Conservation (phyloP, 1,140 invertebrate species). For the Trichonephila clavata region DNA sequence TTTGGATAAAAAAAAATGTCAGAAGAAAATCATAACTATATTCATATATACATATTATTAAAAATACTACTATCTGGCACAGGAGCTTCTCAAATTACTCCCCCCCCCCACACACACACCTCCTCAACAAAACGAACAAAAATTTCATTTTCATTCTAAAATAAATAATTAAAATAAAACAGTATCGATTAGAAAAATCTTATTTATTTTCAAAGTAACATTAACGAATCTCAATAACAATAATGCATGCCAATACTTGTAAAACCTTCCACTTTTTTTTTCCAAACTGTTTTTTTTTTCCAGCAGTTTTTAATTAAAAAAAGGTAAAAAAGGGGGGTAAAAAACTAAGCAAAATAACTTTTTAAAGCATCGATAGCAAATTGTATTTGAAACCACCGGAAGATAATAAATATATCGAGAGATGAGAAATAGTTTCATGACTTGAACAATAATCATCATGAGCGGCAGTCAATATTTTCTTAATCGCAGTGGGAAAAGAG, state of each 20-base stretch:
- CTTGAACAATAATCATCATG: slow-evolving; percentile 53
- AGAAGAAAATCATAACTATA: too few relatives aligned
- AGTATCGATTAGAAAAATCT: slow-evolving; percentile 21
- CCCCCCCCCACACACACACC: too few relatives aligned
- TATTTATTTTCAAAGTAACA: slow-evolving; percentile 3
- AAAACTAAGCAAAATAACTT: slow-evolving; percentile 9
- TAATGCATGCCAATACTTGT: not conserved
- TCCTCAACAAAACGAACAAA: too few relatives aligned
- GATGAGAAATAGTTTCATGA: slow-evolving; percentile 43
- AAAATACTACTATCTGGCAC: too few relatives aligned
- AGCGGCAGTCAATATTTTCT: slow-evolving; percentile 63
- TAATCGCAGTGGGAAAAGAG: slow-evolving; percentile 53
- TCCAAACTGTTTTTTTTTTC: not conserved
- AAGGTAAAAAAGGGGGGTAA: not conserved
- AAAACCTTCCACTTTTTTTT: not conserved
- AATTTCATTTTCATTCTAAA: not conserved
- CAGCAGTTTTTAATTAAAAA: not conserved
- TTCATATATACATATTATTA: too few relatives aligned
- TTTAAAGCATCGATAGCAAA: slow-evolving; percentile 36
- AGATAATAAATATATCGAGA: slow-evolving; percentile 38
- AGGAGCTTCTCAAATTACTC: too few relatives aligned
- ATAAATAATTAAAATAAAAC: not conserved
- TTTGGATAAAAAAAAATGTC: too few relatives aligned
- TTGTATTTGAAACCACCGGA: slow-evolving; percentile 39
- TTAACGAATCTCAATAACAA: slow-evolving; percentile 41